phyloP scores from a whole-genome alignment of 2,113 vertebrate genomes.

The Malurus melanocephalus region DNA sequence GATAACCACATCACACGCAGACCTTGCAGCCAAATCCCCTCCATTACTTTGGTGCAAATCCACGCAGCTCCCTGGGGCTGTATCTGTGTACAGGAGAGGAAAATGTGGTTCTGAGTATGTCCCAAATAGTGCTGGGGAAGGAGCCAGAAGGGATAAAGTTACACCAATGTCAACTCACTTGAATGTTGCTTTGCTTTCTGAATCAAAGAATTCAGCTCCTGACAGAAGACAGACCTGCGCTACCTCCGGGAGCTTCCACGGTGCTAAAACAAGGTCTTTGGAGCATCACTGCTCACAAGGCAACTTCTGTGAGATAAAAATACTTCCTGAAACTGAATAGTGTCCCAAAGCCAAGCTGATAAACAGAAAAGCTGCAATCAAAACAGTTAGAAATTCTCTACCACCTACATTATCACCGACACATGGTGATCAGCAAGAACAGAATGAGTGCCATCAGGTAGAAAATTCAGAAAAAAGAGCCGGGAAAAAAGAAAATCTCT shows the following conservation, averaged over 20 bases:
- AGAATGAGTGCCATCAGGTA: conserved; percentile 29
- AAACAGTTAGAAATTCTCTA: conserved; percentile 26
- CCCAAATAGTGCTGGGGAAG: background rate
- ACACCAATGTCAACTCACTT: background rate
- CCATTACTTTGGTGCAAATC: background rate
- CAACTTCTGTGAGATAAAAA: conserved; percentile 31
- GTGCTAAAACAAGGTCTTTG: conserved; percentile 1
- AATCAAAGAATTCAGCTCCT: conserved; percentile 1
- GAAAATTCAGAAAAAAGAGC: background rate
- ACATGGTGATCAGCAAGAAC: conserved; percentile 39
- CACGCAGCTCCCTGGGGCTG: background rate
- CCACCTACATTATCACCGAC: conserved; percentile 31
- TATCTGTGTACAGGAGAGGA: background rate
- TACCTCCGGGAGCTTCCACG: background rate
- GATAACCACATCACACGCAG: background rate
- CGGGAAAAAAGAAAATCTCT: background rate
- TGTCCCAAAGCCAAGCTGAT: conserved; percentile 29
- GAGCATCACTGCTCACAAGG: background rate
- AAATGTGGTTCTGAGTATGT: background rate
- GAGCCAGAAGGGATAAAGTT: conserved; percentile 18
- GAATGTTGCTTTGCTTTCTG: background rate
- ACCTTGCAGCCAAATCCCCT: background rate
- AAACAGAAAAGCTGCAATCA: conserved; percentile 24
- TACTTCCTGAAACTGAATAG: conserved; percentile 37
- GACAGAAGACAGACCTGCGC: conserved; percentile 20